Conservation (phyloP, 1,140 invertebrate species). For the Drosophila parabipectinata region DNA sequence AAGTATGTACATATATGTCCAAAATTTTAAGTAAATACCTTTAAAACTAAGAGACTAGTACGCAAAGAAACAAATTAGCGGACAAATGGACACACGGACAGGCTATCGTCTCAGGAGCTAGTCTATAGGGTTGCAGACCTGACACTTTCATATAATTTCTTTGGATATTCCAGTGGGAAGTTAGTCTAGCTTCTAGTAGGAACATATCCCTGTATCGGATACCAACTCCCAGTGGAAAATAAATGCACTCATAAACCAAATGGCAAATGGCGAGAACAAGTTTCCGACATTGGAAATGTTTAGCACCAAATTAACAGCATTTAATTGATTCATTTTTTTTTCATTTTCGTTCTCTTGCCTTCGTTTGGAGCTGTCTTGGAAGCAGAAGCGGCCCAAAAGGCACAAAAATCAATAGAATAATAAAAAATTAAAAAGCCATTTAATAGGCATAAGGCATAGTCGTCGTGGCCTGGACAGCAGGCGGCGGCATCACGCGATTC, state of each 20-base stretch:
- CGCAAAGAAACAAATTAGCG: not conserved
- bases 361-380: slow-evolving; percentile 11
- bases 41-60: too few relatives aligned
- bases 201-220: slow-evolving; percentile 27
- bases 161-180: too few relatives aligned
- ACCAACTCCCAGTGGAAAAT: slow-evolving; percentile 41
- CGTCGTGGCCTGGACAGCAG: slow-evolving; percentile 9
- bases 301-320: slow-evolving; percentile 76
- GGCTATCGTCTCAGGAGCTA: too few relatives aligned
- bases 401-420: slow-evolving; percentile 72
- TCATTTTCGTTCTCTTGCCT: not conserved
- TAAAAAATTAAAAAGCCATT: slow-evolving; percentile 74
- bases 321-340: slow-evolving; percentile 52
- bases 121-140: too few relatives aligned
- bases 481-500: slow-evolving; percentile 43
- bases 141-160: too few relatives aligned
- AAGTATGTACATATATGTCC: too few relatives aligned
- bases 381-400: slow-evolving; percentile 18
- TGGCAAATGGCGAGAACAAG: slow-evolving; percentile 60
- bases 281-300: slow-evolving; percentile 75
- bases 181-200: too few relatives aligned
- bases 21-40: not conserved
- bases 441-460: slow-evolving; percentile 48
- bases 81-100: too few relatives aligned
- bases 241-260: slow-evolving; percentile 48